Percentiles rank a stretch among this genome's conserved stretches.
phyloP scores from a whole-genome alignment of 2,888 invertebrate genomes.

The Noctua fimbriata region DNA sequence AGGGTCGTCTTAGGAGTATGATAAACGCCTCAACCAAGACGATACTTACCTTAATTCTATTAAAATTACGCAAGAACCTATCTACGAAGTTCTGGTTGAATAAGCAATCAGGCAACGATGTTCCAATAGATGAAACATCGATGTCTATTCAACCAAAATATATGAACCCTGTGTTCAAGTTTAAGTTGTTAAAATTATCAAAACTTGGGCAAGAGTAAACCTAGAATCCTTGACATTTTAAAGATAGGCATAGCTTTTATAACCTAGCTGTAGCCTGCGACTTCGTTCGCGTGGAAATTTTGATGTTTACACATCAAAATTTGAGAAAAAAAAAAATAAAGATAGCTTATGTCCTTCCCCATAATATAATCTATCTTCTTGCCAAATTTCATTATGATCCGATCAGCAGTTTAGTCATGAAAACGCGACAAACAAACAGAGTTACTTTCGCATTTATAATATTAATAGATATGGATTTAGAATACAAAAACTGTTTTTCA shows the following conservation, averaged over 20 bases:
- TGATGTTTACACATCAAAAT: no score
- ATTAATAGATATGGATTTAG: no score
- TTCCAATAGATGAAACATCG: conserved; percentile 22
- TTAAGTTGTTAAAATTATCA: conserved; percentile 2
- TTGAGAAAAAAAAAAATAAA: no score
- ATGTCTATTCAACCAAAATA: conserved; percentile 20
- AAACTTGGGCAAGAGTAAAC: background rate
- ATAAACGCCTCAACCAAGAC: background rate
- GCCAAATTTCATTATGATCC: no score
- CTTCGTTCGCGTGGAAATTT: no score
- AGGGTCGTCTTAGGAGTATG: background rate
- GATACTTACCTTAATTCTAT: background rate
- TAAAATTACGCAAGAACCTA: conserved; percentile 8
- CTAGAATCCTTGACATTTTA: conserved; percentile 1
- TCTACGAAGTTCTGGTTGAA: conserved; percentile 10
- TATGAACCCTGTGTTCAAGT: background rate
- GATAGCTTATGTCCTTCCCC: no score
- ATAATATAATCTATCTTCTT: no score
- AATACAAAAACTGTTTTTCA: background rate
- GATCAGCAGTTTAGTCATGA: no score
- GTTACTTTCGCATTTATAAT: no score
- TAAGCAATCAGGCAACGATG: conserved; percentile 17
- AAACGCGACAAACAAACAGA: no score
- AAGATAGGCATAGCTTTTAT: background rate
- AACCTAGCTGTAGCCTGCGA: no score